Evolutionary conservation across 2,797 vertebrate species (phyloP).

Genomic region (Amazonetta brasiliensis): DNA sequence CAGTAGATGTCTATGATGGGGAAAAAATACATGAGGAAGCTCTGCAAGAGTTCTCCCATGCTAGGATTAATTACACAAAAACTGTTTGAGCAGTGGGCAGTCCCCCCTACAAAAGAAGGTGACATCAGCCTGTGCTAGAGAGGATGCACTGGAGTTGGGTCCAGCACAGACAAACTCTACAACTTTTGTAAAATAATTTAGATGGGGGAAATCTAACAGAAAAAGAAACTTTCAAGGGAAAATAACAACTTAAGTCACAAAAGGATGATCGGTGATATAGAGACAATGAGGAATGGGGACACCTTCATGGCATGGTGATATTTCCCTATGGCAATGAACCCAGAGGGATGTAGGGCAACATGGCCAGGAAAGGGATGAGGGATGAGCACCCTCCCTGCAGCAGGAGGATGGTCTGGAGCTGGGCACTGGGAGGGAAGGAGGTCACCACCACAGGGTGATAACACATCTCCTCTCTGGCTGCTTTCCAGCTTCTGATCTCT

Average conservation of each 20-base stretch:
- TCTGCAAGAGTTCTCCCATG: neutral
- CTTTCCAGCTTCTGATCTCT: neutral
- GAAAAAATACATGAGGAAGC: fast-evolving
- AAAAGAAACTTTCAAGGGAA: neutral
- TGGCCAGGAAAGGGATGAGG: neutral
- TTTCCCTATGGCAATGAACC: neutral
- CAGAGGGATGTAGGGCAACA: neutral
- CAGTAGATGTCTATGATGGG: neutral
- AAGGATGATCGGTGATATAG: neutral
- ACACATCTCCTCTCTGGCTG: neutral
- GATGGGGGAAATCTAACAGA: neutral
- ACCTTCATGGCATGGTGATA: neutral
- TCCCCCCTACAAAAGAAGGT: neutral
- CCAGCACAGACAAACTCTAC: fast-evolving
- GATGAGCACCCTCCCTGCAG: neutral
- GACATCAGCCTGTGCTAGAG: neutral
- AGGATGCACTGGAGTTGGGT: fast-evolving
- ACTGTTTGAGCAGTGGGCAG: neutral
- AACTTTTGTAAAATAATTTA: neutral
- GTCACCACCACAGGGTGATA: neutral
- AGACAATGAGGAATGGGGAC: neutral
- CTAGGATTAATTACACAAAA: neutral
- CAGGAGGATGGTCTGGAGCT: neutral
- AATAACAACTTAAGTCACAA: neutral
- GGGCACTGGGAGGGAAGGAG: neutral